phyloP scores from a whole-genome alignment of 2,797 vertebrate genomes.

The Discoglossus pictus region DNA sequence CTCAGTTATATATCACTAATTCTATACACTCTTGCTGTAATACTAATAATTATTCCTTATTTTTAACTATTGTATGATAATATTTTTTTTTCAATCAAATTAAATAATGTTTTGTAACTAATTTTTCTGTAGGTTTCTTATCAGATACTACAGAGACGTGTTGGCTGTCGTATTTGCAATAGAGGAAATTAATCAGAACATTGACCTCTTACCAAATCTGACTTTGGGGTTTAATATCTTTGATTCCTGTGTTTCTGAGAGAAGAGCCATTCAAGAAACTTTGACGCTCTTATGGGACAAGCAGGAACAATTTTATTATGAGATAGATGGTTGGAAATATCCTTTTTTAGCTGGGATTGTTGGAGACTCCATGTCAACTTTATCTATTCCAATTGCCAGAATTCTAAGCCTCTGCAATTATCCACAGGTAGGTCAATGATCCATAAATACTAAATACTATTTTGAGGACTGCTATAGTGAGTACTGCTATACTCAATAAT shows the following conservation, averaged over 20 bases:
- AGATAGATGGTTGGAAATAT: neutral
- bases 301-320: neutral
- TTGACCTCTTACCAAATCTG: slow-evolving; percentile 19
- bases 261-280: slow-evolving; percentile 21
- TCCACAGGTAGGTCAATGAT: slow-evolving; percentile 28
- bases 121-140: slow-evolving; percentile 17
- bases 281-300: slow-evolving; percentile 20
- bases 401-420: slow-evolving; percentile 18
- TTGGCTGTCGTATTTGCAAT: slow-evolving; percentile 19
- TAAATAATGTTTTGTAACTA: neutral
- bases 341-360: slow-evolving; percentile 25
- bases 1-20: too few relatives aligned
- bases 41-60: too few relatives aligned
- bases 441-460: too few relatives aligned
- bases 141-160: slow-evolving; percentile 35
- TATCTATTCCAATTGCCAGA: slow-evolving; percentile 35
- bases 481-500: too few relatives aligned
- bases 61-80: too few relatives aligned
- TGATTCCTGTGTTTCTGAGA: slow-evolving; percentile 19
- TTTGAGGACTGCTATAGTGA: too few relatives aligned
- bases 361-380: slow-evolving; percentile 37
- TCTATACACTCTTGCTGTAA: too few relatives aligned
- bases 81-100: too few relatives aligned
- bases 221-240: slow-evolving; percentile 24
- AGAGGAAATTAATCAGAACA: slow-evolving; percentile 22